Evolutionary conservation across 2,113 vertebrate species (phyloP).

Genomic region (Egretta garzetta): DNA sequence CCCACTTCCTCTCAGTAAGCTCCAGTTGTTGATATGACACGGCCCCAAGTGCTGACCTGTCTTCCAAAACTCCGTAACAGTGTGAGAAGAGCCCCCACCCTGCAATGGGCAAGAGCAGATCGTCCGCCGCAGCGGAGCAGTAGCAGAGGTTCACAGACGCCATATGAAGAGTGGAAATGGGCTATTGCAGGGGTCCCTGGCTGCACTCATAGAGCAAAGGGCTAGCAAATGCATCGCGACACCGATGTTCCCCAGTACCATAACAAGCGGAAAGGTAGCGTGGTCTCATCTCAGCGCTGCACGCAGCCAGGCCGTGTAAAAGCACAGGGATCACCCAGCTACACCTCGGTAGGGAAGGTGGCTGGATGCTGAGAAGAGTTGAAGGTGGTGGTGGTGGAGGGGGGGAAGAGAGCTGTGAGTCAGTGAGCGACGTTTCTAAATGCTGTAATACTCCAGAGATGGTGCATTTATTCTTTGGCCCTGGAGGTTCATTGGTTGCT

Average conservation of each 20-base stretch:
- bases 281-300: not conserved
- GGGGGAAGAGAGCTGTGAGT: conserved; percentile 10
- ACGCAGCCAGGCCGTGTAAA: not conserved
- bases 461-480: conserved; percentile 47
- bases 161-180: not conserved
- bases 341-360: not conserved
- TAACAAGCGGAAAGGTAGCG: not conserved
- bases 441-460: conserved; percentile 2
- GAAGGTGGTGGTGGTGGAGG: not conserved
- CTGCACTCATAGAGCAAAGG: not conserved
- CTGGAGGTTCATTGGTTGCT: conserved; percentile 40
- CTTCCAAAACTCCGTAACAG: not conserved
- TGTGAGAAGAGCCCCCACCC: not conserved
- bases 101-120: not conserved
- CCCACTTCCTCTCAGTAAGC: not conserved
- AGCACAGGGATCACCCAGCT: not conserved
- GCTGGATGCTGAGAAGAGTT: not conserved
- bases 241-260: not conserved
- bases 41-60: not conserved
- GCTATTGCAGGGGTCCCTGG: not conserved
- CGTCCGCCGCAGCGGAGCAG: not conserved
- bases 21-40: not conserved
- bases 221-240: not conserved
- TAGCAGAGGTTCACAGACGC: not conserved
- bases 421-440: not conserved